Percentiles rank a stretch among this genome's conserved stretches.
These are phyloP conservation scores for Trachythela sp. DNA, from an alignment of 64 coral and sea anemone genomes.

Conservation along the genomic window DNA sequence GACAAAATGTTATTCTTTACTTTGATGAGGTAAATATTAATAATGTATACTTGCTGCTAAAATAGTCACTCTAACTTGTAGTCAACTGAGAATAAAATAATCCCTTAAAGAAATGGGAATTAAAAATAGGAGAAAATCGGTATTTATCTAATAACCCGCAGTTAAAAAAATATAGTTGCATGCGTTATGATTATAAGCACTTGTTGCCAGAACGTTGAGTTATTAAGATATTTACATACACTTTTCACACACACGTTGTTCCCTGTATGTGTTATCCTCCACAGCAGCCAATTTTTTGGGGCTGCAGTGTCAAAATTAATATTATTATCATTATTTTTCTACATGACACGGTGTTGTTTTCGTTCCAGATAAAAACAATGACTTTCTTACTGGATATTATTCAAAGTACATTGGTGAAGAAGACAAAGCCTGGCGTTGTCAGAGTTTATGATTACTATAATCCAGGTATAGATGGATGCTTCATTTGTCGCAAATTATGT, in stretches of 20 bases:
- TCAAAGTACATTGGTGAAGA: slow-evolving; percentile 73
- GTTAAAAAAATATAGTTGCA: too few species aligned
- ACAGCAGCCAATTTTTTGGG: too few species aligned
- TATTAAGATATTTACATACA: too few species aligned
- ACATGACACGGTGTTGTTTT: background rate
- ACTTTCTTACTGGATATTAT: slow-evolving; percentile 59
- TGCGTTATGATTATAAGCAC: too few species aligned
- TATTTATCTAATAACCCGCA: too few species aligned
- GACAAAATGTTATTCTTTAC: slow-evolving; percentile 75
- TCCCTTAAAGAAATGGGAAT: too few species aligned
- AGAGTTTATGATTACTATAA: slow-evolving; percentile 72
- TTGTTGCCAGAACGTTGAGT: too few species aligned
- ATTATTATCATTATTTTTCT: background rate
- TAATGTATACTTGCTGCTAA: background rate
- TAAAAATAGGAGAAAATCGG: too few species aligned
- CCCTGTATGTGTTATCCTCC: too few species aligned
- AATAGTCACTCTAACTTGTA: too few species aligned
- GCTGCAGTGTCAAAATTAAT: background rate
- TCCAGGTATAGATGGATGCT: slow-evolving; percentile 54
- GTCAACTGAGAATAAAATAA: too few species aligned
- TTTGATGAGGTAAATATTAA: slow-evolving; percentile 68
- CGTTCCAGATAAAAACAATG: slow-evolving; percentile 59
- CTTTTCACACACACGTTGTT: too few species aligned
- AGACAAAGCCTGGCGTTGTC: slow-evolving; percentile 69
- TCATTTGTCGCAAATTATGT: background rate